These are phyloP conservation scores for Parnassius orleans DNA, from an alignment of 2,888 invertebrate species.

Conservation along the genomic window DNA sequence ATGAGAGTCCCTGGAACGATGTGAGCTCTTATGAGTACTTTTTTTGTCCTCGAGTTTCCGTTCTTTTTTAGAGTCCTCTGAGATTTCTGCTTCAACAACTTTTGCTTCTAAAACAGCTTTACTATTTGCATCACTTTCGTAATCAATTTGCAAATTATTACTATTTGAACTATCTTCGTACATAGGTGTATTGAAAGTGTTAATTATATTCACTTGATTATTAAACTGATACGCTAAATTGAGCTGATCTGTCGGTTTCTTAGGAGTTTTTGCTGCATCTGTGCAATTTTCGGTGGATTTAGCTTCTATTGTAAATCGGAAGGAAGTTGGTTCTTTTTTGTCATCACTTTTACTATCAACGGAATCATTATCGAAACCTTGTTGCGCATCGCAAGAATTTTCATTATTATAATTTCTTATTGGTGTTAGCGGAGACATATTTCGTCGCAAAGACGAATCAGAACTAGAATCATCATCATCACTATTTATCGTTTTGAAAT, in stretches of 20 bases:
- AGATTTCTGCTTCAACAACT: conserved; percentile 54
- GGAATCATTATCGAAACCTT: conserved; percentile 66
- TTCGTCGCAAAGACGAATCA: conserved; percentile 65
- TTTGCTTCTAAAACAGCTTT: conserved; percentile 64
- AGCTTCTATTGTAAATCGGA: conserved; percentile 65
- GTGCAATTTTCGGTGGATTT: conserved; percentile 55
- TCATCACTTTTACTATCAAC: conserved; percentile 49
- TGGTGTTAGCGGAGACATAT: conserved; percentile 74
- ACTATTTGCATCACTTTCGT: conserved; percentile 73
- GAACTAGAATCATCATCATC: conserved; percentile 70
- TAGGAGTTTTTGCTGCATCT: conserved; percentile 49
- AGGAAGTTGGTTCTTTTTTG: conserved; percentile 61
- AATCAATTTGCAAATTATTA: conserved; percentile 69
- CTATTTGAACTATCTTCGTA: conserved; percentile 75
- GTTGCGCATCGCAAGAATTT: conserved; percentile 74
- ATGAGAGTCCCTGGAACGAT: conserved; percentile 64
- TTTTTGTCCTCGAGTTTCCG: conserved; percentile 59
- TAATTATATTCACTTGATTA: conserved; percentile 61
- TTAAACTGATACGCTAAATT: conserved; percentile 62
- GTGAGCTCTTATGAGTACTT: conserved; percentile 62
- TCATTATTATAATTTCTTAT: conserved; percentile 73
- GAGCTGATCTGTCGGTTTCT: conserved; percentile 53
- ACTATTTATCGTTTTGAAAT: conserved; percentile 61
- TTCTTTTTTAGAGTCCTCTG: conserved; percentile 60
- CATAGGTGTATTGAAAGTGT: conserved; percentile 61